phyloP scores from a whole-genome alignment of 2,797 vertebrate genomes.

The Intellagama lesueurii region DNA sequence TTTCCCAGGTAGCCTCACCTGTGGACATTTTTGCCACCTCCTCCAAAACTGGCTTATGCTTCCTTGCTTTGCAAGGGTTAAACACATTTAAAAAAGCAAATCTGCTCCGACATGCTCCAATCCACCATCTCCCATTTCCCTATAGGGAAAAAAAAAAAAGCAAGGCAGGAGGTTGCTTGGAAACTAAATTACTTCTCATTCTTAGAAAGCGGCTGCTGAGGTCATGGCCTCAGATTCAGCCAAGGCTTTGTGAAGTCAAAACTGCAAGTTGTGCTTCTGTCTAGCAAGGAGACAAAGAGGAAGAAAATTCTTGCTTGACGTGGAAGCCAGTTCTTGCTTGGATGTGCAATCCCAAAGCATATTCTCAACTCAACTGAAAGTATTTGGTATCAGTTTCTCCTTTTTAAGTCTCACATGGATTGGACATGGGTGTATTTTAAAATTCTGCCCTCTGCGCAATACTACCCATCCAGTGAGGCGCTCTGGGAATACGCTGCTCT shows the following conservation, averaged over 20 bases:
- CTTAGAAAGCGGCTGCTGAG: constrained; percentile 64
- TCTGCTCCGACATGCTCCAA: constrained; percentile 40
- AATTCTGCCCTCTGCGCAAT: not conserved
- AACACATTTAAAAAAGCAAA: constrained; percentile 38
- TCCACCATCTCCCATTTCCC: constrained; percentile 12
- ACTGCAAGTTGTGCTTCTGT: too few species aligned
- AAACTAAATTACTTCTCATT: constrained; percentile 71
- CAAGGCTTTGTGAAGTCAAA: not conserved
- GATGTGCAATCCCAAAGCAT: not conserved
- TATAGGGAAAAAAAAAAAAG: constrained; percentile 44
- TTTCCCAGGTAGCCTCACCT: not conserved
- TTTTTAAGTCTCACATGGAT: not conserved
- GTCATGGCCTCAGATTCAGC: not conserved
- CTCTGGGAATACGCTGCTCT: too few species aligned
- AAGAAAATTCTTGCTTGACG: not conserved
- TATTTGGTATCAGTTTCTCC: not conserved
- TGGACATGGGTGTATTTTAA: not conserved
- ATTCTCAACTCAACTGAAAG: not conserved
- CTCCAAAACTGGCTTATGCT: not conserved
- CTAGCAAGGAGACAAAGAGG: not conserved
- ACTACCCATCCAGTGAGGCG: not conserved
- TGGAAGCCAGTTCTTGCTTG: too few species aligned
- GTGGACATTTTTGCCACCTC: too few species aligned
- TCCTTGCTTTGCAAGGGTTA: constrained; percentile 34
- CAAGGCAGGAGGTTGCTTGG: constrained; percentile 73